Evolutionary conservation across 2,113 vertebrate species (phyloP).

Genomic region (Alaudala cheleensis): DNA sequence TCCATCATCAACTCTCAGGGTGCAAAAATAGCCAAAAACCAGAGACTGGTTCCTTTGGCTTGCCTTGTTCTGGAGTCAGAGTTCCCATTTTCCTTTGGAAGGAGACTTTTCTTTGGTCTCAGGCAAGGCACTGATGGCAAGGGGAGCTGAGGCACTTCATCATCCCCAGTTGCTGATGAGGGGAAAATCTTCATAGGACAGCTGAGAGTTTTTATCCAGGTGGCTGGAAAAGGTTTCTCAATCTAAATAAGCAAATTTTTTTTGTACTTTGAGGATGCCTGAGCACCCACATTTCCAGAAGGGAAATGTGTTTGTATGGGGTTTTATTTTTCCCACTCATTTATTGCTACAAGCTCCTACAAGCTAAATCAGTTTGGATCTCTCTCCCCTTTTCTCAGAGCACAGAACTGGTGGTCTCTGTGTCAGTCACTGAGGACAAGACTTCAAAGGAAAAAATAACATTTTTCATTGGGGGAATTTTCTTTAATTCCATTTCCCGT

Average conservation of each 20-base stretch:
- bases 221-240: not conserved
- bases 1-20: too few relatives aligned
- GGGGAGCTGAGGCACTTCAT: not conserved
- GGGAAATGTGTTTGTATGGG: not conserved
- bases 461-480: slow-evolving; percentile 5
- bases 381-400: not conserved
- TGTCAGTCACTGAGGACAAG: not conserved
- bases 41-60: not conserved
- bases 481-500: not conserved
- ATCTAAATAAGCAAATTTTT: not conserved
- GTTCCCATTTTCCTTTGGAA: not conserved
- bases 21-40: too few relatives aligned
- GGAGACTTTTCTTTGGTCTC: not conserved
- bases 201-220: not conserved
- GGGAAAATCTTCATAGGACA: not conserved
- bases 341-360: not conserved
- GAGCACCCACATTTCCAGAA: not conserved
- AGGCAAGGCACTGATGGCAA: not conserved
- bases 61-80: not conserved
- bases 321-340: not conserved
- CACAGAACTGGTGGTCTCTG: not conserved
- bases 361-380: not conserved
- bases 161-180: not conserved
- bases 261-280: not conserved
- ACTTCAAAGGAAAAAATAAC: not conserved